Percentiles rank a stretch among this genome's conserved stretches.
Conservation (phyloP, 2,888 invertebrate species). For the Plebejus argus region DNA sequence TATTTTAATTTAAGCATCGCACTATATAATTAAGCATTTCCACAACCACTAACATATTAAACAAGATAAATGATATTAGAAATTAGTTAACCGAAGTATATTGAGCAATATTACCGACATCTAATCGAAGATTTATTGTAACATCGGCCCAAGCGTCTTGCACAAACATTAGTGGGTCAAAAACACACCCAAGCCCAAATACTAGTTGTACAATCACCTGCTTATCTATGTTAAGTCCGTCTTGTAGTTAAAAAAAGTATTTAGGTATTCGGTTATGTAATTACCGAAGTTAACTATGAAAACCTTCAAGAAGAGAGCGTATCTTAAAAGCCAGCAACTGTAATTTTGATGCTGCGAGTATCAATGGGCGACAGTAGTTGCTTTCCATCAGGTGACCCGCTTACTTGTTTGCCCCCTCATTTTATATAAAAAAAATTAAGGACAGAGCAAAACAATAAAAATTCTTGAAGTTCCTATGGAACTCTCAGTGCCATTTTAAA, state of each 20-base stretch:
- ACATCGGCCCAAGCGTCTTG: conserved; percentile 8
- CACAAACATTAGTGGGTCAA: conserved; percentile 14
- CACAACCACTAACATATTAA: neutral
- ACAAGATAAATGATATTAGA: neutral
- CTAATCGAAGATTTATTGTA: conserved; percentile 16
- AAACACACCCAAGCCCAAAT: conserved; percentile 1
- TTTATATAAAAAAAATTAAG: too few species aligned
- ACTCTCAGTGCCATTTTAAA: too few species aligned
- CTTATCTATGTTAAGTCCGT: neutral
- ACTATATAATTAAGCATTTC: neutral
- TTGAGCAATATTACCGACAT: neutral
- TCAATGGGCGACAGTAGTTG: too few species aligned
- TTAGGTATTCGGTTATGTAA: neutral
- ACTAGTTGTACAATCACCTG: conserved; percentile 5
- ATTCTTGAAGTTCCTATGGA: too few species aligned
- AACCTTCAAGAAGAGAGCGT: too few species aligned
- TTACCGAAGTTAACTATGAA: neutral
- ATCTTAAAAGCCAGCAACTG: too few species aligned
- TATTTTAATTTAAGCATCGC: too few species aligned
- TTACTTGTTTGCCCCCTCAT: too few species aligned
- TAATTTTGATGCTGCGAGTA: too few species aligned
- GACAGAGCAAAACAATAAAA: too few species aligned
- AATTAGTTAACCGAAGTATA: conserved; percentile 17
- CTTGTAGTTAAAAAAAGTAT: neutral
- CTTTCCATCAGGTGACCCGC: too few species aligned